Conservation (phyloP, 2,113 vertebrate species). For the Baryphthengus martii region DNA sequence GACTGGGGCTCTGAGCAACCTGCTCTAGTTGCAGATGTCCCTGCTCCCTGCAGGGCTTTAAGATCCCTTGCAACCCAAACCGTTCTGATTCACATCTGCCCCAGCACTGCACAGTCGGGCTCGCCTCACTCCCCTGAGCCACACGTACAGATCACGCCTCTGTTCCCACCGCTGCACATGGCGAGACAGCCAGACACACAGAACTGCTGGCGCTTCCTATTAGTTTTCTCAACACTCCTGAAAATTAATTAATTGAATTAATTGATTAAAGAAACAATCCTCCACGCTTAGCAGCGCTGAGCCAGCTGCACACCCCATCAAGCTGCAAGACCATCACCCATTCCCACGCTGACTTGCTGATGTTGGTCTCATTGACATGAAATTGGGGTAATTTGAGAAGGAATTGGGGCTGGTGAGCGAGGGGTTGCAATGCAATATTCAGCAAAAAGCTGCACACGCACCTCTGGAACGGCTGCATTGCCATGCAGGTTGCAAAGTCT, state of each 20-base stretch:
- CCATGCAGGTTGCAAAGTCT: not conserved
- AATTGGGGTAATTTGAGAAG: not conserved
- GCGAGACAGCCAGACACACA: not conserved
- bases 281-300: accelerated
- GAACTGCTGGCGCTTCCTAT: not conserved
- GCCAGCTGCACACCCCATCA: not conserved
- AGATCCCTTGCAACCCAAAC: not conserved
- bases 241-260: conserved; percentile 49
- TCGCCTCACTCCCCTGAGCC: not conserved
- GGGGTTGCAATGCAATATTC: not conserved
- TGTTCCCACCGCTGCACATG: not conserved
- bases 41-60: not conserved
- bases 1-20: not conserved
- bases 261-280: conserved; percentile 31
- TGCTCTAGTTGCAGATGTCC: not conserved
- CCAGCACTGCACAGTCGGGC: not conserved
- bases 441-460: not conserved
- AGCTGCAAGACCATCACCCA: not conserved
- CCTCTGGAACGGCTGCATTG: not conserved
- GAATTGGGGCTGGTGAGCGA: accelerated
- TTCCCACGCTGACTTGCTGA: not conserved
- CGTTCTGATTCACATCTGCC: not conserved
- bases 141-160: accelerated
- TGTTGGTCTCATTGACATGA: not conserved
- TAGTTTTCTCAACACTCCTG: not conserved